phyloP scores from a whole-genome alignment of 37 sponge, comb jelly and placozoan species.

The Oopsacas minuta region DNA sequence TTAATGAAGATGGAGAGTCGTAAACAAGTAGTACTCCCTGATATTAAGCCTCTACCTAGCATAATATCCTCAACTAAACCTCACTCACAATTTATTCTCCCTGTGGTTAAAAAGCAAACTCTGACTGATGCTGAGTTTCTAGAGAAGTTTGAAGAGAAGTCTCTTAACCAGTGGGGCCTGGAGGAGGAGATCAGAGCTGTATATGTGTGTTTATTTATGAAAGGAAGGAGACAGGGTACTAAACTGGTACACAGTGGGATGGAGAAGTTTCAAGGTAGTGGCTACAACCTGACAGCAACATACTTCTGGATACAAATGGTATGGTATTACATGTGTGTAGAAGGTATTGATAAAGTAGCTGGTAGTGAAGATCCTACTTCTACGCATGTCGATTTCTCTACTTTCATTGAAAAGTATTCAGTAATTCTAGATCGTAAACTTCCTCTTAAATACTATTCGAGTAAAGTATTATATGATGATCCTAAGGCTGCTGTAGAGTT shows the following conservation, averaged over 20 bases:
- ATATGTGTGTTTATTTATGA: neutral
- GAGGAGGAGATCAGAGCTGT: neutral
- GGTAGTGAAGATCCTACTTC: neutral
- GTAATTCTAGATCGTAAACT: neutral
- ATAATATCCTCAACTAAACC: neutral
- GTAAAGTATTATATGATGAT: neutral
- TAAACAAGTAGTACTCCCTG: neutral
- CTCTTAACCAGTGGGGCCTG: neutral
- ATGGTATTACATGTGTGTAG: constrained; percentile 8
- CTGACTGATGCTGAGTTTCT: neutral
- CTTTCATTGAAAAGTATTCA: neutral
- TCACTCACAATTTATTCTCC: neutral
- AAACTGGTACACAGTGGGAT: neutral
- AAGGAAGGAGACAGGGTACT: neutral
- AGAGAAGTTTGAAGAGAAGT: neutral
- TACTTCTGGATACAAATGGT: constrained; percentile 25
- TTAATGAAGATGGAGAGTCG: constrained; percentile 16
- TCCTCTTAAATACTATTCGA: neutral
- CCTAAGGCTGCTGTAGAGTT: neutral
- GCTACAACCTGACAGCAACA: constrained; percentile 12
- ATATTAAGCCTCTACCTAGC: neutral
- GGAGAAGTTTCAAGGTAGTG: constrained; percentile 1
- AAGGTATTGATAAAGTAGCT: neutral
- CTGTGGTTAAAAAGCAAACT: neutral
- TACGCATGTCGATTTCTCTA: neutral